Evolutionary conservation across 2,113 vertebrate species (phyloP).

Genomic region (Dascyllus trimaculatus): DNA sequence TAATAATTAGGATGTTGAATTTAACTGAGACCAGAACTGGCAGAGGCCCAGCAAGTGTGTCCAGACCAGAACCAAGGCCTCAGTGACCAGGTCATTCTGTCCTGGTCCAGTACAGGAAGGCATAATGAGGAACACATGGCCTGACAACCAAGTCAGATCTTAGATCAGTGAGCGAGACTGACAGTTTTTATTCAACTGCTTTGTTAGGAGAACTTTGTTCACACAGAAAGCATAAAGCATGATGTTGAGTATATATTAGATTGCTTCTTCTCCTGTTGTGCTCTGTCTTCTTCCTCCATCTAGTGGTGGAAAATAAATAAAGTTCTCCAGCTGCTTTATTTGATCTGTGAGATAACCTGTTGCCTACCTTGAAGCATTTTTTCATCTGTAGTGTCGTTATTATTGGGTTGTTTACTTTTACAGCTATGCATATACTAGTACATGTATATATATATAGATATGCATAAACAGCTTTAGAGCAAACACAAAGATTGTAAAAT

Average conservation of each 20-base stretch:
- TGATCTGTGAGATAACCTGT: slow-evolving; percentile 38
- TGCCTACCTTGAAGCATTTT: not conserved
- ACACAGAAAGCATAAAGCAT: not conserved
- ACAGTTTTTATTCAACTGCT: slow-evolving; percentile 7
- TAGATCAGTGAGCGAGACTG: slow-evolving; percentile 4
- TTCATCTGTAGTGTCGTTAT: not conserved
- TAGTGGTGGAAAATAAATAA: slow-evolving; percentile 59
- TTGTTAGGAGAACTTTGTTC: slow-evolving; percentile 5
- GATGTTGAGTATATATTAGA: not conserved
- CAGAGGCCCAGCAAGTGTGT: slow-evolving; percentile 10
- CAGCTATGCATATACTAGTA: not conserved
- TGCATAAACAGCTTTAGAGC: not conserved
- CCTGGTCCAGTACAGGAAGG: slow-evolving; percentile 26
- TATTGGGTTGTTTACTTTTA: not conserved
- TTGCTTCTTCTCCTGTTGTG: not conserved
- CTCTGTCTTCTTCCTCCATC: slow-evolving; percentile 66
- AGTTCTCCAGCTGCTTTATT: not conserved
- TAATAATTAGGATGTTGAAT: slow-evolving; percentile 22
- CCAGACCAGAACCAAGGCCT: slow-evolving; percentile 48
- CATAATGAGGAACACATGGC: slow-evolving; percentile 62
- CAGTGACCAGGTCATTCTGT: slow-evolving; percentile 38
- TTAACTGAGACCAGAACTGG: slow-evolving; percentile 12
- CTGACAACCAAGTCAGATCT: slow-evolving; percentile 9
- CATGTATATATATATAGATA: not conserved
- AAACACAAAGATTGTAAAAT: slow-evolving; percentile 1